Percentiles rank a stretch among this genome's conserved stretches.
Evolutionary conservation across 2,113 vertebrate species (phyloP).

Genomic region (Motacilla tschutschensis): DNA sequence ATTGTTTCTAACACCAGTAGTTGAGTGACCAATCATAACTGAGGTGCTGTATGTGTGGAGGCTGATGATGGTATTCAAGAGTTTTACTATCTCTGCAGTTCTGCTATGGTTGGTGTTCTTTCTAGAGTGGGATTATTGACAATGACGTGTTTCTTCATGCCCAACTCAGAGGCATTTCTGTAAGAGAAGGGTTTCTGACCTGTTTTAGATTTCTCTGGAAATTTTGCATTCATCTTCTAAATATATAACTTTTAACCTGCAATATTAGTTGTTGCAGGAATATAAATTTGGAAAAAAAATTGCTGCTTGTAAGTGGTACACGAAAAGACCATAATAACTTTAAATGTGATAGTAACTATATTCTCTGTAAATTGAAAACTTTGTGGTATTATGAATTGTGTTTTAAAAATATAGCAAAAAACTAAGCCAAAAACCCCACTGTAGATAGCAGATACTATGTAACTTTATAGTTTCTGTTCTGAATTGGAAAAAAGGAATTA

Average conservation of each 20-base stretch:
- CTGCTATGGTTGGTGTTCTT: not conserved
- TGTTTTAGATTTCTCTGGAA: not conserved
- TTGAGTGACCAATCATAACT: not conserved
- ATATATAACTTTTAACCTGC: not conserved
- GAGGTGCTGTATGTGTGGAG: not conserved
- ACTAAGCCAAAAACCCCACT: not conserved
- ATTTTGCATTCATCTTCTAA: not conserved
- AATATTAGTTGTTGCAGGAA: not conserved
- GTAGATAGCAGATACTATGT: not conserved
- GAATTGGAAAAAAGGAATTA: not conserved
- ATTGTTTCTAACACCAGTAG: not conserved
- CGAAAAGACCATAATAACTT: not conserved
- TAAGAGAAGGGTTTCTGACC: not conserved
- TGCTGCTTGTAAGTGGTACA: not conserved
- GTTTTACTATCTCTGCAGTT: not conserved
- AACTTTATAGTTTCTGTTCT: not conserved
- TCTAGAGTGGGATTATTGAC: not conserved
- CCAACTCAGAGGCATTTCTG: not conserved
- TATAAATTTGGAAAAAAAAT: not conserved
- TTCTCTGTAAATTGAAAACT: not conserved
- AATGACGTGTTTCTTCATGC: not conserved
- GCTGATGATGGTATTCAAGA: not conserved
- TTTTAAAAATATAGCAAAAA: not conserved
- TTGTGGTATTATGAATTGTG: not conserved
- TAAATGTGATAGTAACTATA: not conserved